Evolutionary conservation across 2,888 invertebrate species (phyloP), one percentile per base, ranked within the genome.

Genomic region (Quadroppia sp.): DNA sequence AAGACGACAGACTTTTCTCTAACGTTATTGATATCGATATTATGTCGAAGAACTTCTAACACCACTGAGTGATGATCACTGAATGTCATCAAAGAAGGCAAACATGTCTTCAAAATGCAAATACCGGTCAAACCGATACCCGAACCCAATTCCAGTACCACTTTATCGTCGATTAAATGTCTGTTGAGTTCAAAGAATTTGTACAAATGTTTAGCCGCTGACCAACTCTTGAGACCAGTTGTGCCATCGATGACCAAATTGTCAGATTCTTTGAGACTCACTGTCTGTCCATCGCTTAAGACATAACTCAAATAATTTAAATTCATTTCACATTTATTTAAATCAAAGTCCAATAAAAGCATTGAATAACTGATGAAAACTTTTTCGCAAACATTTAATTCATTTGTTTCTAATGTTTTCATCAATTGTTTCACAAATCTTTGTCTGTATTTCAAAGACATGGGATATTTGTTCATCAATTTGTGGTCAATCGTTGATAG

Each of bases 101-200:
- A 42, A 67, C 67, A 67, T 6, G 67, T 71, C 50, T 45, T 71
- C 32, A 53, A n/a, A 40, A 72, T 59, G 17, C 9, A 32, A 40
- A 72, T 72, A 0, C 72, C 72, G 23, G 72, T 72, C 59, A 72
- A 59, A 3, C 72, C 72, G n/a, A 53, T 28, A 40, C 72, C 72
- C 13, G 72, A 72, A 11, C 72, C 72, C 32, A 72, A 56, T 25
- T 72, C 72, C 15, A 72, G 17, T 6, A 72, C 23, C 36, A 11
- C 13, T 36, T 72, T 72, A 40, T 72, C 59, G n/a, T 72, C 3
- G 2, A 72, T 32, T 32, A 72, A 23, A 40, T 59, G 23, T 71
- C 4, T 25, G 23, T 71, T 50, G 25, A 1, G 1, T 32, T 50
- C n/a, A 11, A 71, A 50, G n/a, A 20, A 59, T 23, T 59, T 13